These are phyloP conservation scores for Muscicapa adusta DNA, from an alignment of 2,113 vertebrate genomes.

Conservation along the genomic window DNA sequence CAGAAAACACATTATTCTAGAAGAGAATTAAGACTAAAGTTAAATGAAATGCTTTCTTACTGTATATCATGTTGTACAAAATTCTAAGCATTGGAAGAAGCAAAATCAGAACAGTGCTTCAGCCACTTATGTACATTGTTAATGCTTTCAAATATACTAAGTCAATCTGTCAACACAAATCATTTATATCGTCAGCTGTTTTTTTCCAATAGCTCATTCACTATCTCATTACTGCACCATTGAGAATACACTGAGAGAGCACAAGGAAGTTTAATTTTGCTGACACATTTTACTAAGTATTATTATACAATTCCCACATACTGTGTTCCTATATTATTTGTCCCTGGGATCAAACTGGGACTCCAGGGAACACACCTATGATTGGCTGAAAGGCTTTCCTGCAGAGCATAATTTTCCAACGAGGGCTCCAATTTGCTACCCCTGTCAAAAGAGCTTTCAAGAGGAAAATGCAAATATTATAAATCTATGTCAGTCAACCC, in stretches of 20 bases:
- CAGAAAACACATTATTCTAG: slow-evolving; percentile 81
- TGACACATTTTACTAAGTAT: background rate
- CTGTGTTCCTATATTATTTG: background rate
- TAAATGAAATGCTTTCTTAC: background rate
- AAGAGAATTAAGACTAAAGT: slow-evolving; percentile 1
- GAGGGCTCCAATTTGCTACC: background rate
- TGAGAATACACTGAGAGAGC: background rate
- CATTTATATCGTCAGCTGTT: background rate
- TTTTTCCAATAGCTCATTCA: background rate
- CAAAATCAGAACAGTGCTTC: background rate
- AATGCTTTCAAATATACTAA: background rate
- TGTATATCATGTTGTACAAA: background rate
- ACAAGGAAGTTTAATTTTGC: background rate
- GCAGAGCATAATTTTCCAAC: background rate
- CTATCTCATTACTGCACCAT: background rate
- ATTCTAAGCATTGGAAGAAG: background rate
- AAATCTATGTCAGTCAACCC: background rate
- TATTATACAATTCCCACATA: background rate
- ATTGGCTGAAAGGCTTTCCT: background rate
- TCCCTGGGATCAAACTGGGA: background rate
- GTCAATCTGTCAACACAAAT: background rate
- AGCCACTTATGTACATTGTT: background rate
- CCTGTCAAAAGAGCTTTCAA: background rate
- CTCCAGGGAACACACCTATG: background rate
- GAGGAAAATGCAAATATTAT: background rate